A percentile compares a stretch with the other conserved stretches of the same genome.
Conservation (phyloP, 2,888 invertebrate species). For the Aphelenchoides bicaudatus region DNA sequence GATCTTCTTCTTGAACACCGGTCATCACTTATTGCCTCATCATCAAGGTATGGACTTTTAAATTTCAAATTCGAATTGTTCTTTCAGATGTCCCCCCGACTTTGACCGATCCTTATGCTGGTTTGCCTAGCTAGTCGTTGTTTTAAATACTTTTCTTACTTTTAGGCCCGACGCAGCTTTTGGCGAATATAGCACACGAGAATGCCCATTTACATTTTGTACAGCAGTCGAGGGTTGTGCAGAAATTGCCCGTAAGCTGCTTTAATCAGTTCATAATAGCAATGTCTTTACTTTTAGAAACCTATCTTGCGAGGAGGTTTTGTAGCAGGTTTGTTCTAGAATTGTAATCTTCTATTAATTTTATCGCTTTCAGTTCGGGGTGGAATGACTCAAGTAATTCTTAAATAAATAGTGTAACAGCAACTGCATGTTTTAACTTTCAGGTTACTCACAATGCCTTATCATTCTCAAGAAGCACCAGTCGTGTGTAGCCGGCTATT, state of each 20-base stretch:
- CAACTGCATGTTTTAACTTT: neutral
- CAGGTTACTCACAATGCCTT: no score
- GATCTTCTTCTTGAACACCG: conserved; percentile 7
- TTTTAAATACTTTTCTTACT: no score
- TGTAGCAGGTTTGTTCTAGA: no score
- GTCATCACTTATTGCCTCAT: neutral
- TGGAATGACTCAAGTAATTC: neutral
- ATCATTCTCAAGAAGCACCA: conserved; percentile 45
- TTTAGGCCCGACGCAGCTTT: conserved; percentile 37
- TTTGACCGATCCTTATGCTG: conserved; percentile 58
- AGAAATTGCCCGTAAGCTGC: conserved; percentile 41
- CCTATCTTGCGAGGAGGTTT: neutral
- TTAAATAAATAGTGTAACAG: neutral
- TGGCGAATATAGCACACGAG: conserved; percentile 44
- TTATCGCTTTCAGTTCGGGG: neutral
- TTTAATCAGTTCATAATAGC: neutral
- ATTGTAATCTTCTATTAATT: no score
- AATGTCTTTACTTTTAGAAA: neutral
- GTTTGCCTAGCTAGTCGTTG: no score
- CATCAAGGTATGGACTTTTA: neutral
- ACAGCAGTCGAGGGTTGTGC: conserved; percentile 53
- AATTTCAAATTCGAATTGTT: neutral
- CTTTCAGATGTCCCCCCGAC: conserved; percentile 34
- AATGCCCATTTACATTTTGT: conserved; percentile 58
- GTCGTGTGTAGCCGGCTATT: conserved; percentile 53